Conservation (phyloP, 2,888 invertebrate genomes). For the Netelia inedita region DNA sequence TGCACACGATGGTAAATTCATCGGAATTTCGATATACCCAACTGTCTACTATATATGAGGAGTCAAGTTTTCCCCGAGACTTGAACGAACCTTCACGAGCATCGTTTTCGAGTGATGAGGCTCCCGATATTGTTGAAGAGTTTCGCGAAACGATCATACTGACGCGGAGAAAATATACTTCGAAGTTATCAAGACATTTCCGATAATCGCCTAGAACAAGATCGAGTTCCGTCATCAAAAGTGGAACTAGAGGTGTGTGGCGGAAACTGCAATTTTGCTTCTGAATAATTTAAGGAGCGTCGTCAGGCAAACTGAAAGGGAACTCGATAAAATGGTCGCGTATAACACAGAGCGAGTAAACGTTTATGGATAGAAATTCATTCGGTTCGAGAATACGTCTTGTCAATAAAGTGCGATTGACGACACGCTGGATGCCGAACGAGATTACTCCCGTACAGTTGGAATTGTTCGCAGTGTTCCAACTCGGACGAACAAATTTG, state of each 20-base stretch:
- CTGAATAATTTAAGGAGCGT: constrained; percentile 14
- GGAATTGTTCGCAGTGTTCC: neutral
- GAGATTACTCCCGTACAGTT: constrained; percentile 36
- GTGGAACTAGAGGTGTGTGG: neutral
- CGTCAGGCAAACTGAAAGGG: neutral
- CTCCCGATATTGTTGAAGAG: neutral
- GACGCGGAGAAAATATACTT: neutral
- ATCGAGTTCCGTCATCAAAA: neutral
- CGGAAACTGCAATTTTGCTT: neutral
- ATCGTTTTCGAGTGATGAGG: too few species aligned
- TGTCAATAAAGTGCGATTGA: constrained; percentile 51
- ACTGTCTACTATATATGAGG: neutral
- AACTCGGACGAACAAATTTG: constrained; percentile 10
- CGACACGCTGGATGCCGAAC: constrained; percentile 26
- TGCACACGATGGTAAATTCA: neutral
- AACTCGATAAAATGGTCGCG: constrained; percentile 49
- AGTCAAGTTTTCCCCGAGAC: neutral
- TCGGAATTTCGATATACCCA: neutral
- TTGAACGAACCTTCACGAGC: too few species aligned
- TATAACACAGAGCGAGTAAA: constrained; percentile 25
- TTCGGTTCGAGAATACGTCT: constrained; percentile 28
- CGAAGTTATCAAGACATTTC: neutral
- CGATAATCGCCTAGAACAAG: neutral
- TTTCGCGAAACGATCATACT: neutral
- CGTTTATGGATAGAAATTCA: constrained; percentile 46